These are phyloP conservation scores for Oligia strigilis DNA, from an alignment of 2,888 invertebrate species.

Conservation along the genomic window DNA sequence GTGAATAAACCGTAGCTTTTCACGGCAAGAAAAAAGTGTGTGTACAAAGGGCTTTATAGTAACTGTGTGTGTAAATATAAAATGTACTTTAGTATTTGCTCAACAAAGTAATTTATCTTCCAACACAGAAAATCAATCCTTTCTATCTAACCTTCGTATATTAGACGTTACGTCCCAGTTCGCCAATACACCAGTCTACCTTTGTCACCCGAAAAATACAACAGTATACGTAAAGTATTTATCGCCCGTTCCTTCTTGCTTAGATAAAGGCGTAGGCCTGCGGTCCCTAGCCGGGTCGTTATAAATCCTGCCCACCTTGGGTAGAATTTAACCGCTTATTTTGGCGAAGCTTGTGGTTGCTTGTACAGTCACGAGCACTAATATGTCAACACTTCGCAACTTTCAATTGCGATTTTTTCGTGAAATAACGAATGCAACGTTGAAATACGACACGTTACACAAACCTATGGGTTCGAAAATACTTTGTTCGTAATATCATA, in stretches of 20 bases:
- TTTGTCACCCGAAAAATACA: constrained; percentile 54
- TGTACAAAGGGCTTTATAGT: too few species aligned
- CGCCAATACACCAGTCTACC: constrained; percentile 44
- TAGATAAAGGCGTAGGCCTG: constrained; percentile 50
- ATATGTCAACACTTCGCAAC: too few species aligned
- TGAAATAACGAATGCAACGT: too few species aligned
- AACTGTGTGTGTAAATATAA: background rate
- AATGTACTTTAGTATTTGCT: background rate
- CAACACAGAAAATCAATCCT: constrained; percentile 16
- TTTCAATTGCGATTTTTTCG: too few species aligned
- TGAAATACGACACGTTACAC: too few species aligned
- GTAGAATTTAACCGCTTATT: constrained; percentile 61
- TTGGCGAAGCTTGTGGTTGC: constrained; percentile 30
- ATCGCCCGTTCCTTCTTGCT: constrained; percentile 57
- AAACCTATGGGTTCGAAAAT: too few species aligned
- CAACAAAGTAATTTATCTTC: background rate
- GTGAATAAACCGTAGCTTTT: too few species aligned
- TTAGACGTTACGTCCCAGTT: constrained; percentile 31
- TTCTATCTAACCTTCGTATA: constrained; percentile 25
- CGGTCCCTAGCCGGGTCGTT: constrained; percentile 55
- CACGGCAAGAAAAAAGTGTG: too few species aligned
- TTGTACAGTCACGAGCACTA: too few species aligned
- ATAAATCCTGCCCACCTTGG: constrained; percentile 58
- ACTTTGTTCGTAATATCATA: too few species aligned
- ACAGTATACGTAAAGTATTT: constrained; percentile 58